Evolutionary conservation across 2,888 invertebrate species (phyloP).

Genomic region (Endomychus coccineus): DNA sequence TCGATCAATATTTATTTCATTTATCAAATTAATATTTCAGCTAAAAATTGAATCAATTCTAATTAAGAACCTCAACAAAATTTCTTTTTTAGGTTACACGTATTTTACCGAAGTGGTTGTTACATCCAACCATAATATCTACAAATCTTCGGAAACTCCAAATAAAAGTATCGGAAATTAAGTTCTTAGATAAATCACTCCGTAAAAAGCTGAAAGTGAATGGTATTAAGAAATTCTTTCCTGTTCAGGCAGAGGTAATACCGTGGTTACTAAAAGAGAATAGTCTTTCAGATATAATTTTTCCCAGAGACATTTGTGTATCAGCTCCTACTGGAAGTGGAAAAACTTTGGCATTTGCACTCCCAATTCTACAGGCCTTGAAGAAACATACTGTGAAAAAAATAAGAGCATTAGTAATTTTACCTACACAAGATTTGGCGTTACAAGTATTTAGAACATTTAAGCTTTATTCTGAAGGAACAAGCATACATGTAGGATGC

Average conservation of each 20-base stretch:
- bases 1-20: neutral
- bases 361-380: constrained; percentile 77
- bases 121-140: constrained; percentile 71
- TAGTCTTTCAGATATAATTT: constrained; percentile 51
- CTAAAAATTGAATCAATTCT: too few relatives aligned
- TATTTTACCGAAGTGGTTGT: constrained; percentile 81
- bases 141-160: constrained; percentile 56
- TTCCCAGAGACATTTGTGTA: constrained; percentile 88
- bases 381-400: constrained; percentile 38
- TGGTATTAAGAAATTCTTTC: constrained; percentile 72
- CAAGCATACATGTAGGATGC: constrained; percentile 62
- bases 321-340: constrained; percentile 98
- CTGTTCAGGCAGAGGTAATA: constrained; percentile 73
- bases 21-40: neutral
- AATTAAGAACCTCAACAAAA: too few relatives aligned
- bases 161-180: constrained; percentile 49
- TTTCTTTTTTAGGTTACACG: constrained; percentile 62
- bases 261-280: constrained; percentile 66
- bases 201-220: constrained; percentile 58
- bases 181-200: constrained; percentile 57
- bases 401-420: constrained; percentile 78
- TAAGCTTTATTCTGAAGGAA: constrained; percentile 58
- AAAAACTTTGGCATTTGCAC: constrained; percentile 88
- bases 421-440: constrained; percentile 90
- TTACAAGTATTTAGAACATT: constrained; percentile 82